Evolutionary conservation across 2,888 invertebrate species (phyloP).

Genomic region (Euplagia quadripunctaria): DNA sequence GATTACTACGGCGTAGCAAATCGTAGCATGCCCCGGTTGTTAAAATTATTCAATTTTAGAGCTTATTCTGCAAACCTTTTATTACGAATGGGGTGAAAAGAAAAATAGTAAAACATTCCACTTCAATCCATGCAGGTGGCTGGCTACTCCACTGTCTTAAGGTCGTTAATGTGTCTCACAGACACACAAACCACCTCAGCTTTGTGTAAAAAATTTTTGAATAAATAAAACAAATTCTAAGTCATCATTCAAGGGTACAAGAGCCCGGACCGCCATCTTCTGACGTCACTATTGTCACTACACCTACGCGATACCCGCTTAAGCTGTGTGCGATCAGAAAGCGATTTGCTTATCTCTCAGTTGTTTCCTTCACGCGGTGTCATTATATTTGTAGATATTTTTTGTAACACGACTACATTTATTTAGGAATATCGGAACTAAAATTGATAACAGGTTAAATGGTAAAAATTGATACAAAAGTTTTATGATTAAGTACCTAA

Average conservation of each 20-base stretch:
- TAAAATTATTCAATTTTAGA: background rate
- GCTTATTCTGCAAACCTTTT: no score
- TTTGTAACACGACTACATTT: no score
- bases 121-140: no score
- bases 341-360: constrained; percentile 21
- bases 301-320: constrained; percentile 1
- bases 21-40: background rate
- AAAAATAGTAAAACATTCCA: no score
- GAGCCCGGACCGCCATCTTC: constrained; percentile 15
- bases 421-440: no score
- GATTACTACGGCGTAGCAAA: background rate
- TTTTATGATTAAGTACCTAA: background rate
- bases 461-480: background rate
- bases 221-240: background rate
- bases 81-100: no score
- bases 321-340: constrained; percentile 19
- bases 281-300: constrained; percentile 19
- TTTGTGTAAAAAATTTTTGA: constrained; percentile 9
- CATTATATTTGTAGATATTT: background rate
- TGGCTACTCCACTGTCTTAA: background rate
- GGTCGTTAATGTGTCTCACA: no score
- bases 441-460: no score
- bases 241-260: background rate
- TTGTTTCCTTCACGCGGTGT: constrained; percentile 9
- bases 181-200: background rate